These are phyloP conservation scores for Lerista edwardsae DNA, from an alignment of 2,797 vertebrate species.

Conservation along the genomic window DNA sequence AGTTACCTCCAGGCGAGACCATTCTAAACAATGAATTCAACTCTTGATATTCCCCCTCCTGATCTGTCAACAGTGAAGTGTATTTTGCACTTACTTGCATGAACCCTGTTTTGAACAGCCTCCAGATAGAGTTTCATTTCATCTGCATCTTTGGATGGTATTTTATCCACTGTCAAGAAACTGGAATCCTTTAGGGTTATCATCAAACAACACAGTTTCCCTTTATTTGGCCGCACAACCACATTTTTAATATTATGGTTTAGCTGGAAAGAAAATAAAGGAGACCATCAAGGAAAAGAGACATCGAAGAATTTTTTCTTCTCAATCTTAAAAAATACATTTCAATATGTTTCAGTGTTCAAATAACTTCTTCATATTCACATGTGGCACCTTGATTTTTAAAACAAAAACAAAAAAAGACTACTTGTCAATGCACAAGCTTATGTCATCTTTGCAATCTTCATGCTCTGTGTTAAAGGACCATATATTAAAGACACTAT, in stretches of 20 bases:
- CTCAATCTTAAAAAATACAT: neutral
- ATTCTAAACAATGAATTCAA: neutral
- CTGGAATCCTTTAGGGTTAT: slow-evolving; percentile 89
- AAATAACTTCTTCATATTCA: neutral
- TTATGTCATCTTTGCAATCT: neutral
- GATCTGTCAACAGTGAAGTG: neutral
- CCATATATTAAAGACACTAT: neutral
- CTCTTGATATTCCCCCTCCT: neutral
- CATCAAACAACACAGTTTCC: slow-evolving; percentile 83
- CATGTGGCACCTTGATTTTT: neutral
- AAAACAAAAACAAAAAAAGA: neutral
- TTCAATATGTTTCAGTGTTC: slow-evolving; percentile 8
- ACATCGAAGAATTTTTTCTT: neutral
- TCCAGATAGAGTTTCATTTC: slow-evolving; percentile 92
- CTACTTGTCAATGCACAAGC: neutral
- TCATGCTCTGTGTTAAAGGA: neutral
- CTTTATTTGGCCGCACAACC: slow-evolving; percentile 76
- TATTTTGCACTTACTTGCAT: slow-evolving; percentile 78
- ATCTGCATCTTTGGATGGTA: slow-evolving; percentile 82
- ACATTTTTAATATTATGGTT: slow-evolving; percentile 95
- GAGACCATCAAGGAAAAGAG: slow-evolving; percentile 5
- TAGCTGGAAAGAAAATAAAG: slow-evolving; percentile 79
- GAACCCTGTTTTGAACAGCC: slow-evolving; percentile 84
- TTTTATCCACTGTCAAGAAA: slow-evolving; percentile 88
- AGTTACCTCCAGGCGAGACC: neutral